Base-by-base conservation (phyloP, 2,888 invertebrate species). In the Stratiomys singularior region DNA sequence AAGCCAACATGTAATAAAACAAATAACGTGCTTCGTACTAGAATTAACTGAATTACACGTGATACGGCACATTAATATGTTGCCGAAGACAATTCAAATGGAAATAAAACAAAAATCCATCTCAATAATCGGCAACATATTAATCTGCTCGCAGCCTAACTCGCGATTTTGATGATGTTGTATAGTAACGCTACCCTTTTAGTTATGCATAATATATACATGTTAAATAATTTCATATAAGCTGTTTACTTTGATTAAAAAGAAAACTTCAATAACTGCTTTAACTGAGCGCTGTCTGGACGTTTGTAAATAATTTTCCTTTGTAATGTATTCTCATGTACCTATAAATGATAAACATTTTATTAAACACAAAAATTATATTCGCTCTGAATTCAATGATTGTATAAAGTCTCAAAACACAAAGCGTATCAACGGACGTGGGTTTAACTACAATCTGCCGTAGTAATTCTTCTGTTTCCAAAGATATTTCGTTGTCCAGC, bases 91-190 rank as follows among this genome's bases (percentile, higher is more conserved):
- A 3, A 37, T 37, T 52, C 15, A n/a, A 52, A 52, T 9, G 15
- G 5, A 37, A 9, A 3, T 52, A 9, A 52, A 9, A 4, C 15
- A 52, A 52, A 9, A 44, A 44, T 44, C 13, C 44, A 52, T n/a
- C 15, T 52, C 18, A 4, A 52, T 9, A 52, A 18, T 52, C 3
- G 15, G 52, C 52, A 52, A 52, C 52, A 52, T 52, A 52, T 4
- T 52, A 52, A 52, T n/a, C 15, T 52, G 52, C 18, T 52, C 18
- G 52, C 15, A n/a, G 18, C n/a, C 15, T 82, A 64, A 52, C 58
- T 21, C 7, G 58, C 58, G 58, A 60, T 23, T 66, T 25, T 47
- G 13, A 15, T 71, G 52, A 46, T 52, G 52, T 18, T 60, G n/a
- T 25, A 1, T 25, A 23, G 58, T 60, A 60, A 60, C 58, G 25